phyloP scores from a whole-genome alignment of 2,888 invertebrate genomes.

The Brachyopa scutellaris region DNA sequence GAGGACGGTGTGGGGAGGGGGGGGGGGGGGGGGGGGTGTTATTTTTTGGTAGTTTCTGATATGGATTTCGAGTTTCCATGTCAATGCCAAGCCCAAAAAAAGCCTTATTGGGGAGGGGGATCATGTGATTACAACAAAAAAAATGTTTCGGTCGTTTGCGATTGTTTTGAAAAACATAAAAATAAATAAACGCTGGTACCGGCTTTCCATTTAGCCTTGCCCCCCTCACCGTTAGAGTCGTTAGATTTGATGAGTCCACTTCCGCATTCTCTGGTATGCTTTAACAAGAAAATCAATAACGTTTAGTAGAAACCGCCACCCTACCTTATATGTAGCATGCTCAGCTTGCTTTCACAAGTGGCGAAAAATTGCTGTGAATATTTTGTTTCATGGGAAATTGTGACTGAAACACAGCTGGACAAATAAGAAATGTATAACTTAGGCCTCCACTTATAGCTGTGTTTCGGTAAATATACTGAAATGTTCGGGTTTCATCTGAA shows the following conservation, averaged over 20 bases:
- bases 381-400: conserved; percentile 28
- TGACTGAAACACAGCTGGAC: background rate
- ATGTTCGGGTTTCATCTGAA: too few species aligned
- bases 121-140: background rate
- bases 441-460: background rate
- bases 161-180: too few species aligned
- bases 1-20: too few species aligned
- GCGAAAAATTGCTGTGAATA: background rate
- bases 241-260: conserved; percentile 3
- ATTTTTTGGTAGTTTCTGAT: background rate
- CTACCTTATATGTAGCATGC: background rate
- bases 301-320: background rate
- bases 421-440: background rate
- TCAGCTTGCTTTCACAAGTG: background rate
- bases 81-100: too few species aligned
- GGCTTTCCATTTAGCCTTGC: background rate
- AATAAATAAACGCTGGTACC: background rate
- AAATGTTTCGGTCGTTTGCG: too few species aligned
- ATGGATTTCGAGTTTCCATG: background rate
- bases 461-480: too few species aligned
- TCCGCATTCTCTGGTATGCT: background rate
- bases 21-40: too few species aligned
- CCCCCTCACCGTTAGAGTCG: background rate
- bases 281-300: conserved; percentile 32
- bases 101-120: too few species aligned